These are phyloP conservation scores for Rhagoletis zephyria DNA, from an alignment of 1,140 invertebrate species.

Conservation along the genomic window DNA sequence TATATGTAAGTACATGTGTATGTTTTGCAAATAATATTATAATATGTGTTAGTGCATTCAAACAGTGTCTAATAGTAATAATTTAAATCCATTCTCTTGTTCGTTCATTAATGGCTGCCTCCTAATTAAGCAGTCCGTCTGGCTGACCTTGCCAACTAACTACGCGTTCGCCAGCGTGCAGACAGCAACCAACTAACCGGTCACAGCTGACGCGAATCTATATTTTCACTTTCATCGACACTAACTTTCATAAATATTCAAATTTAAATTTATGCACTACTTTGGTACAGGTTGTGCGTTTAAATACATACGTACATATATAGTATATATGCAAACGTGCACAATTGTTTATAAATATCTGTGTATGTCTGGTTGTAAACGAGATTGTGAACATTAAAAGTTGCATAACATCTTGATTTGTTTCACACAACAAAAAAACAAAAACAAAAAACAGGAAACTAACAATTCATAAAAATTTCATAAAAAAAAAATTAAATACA, in stretches of 20 bases:
- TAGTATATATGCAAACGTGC: constrained; percentile 10
- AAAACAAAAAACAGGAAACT: not conserved
- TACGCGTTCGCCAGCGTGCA: not conserved
- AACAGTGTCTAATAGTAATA: not conserved
- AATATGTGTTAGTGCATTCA: not conserved
- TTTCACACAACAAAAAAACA: not conserved
- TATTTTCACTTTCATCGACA: constrained; percentile 28
- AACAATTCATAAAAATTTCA: not conserved
- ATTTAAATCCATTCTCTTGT: not conserved
- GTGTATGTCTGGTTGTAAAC: not conserved
- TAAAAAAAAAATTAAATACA: too few species aligned
- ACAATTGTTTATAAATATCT: not conserved
- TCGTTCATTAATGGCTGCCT: not conserved
- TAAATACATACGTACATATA: too few species aligned
- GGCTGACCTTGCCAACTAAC: constrained; percentile 8
- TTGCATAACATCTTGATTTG: not conserved
- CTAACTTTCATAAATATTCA: constrained; percentile 47
- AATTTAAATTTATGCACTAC: constrained; percentile 39
- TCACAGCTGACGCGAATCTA: not conserved
- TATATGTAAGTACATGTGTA: not conserved
- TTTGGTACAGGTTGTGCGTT: constrained; percentile 14
- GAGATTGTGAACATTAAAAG: not conserved
- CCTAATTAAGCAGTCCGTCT: not conserved
- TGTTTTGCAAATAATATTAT: not conserved
- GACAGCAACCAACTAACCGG: constrained; percentile 2